These are phyloP conservation scores for Lonchura striata DNA, from an alignment of 2,113 vertebrate genomes.

Conservation along the genomic window DNA sequence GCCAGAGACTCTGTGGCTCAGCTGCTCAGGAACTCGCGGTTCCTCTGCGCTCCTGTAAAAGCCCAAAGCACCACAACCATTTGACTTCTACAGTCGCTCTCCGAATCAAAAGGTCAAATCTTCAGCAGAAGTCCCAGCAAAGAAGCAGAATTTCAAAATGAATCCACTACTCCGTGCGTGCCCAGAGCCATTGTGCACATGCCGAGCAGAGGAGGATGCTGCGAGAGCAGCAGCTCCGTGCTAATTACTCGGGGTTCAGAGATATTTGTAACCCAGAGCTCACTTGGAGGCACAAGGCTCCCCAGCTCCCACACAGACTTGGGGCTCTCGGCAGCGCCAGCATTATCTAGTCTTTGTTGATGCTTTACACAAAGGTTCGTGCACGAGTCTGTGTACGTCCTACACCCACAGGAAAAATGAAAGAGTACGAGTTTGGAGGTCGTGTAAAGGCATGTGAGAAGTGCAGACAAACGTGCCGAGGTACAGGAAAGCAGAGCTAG, in stretches of 20 bases:
- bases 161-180: background rate
- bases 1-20: background rate
- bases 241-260: background rate
- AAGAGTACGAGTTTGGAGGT: background rate
- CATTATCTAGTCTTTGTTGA: background rate
- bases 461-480: conserved; percentile 20
- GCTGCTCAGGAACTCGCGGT: background rate
- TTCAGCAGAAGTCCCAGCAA: background rate
- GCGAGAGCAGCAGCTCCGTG: background rate
- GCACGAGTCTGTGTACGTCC: background rate
- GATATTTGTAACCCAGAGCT: background rate
- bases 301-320: background rate
- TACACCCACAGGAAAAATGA: conserved; percentile 44
- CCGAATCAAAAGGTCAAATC: background rate
- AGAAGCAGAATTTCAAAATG: background rate
- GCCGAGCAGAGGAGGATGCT: background rate
- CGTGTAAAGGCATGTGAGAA: conserved; percentile 24
- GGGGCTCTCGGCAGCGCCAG: background rate
- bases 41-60: background rate
- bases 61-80: background rate
- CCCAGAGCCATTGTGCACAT: background rate
- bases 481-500: background rate
- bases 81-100: background rate
- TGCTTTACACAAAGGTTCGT: background rate
- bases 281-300: background rate